Base-by-base conservation (phyloP, 1,140 invertebrate genomes). In the Atta cephalotes region DNA sequence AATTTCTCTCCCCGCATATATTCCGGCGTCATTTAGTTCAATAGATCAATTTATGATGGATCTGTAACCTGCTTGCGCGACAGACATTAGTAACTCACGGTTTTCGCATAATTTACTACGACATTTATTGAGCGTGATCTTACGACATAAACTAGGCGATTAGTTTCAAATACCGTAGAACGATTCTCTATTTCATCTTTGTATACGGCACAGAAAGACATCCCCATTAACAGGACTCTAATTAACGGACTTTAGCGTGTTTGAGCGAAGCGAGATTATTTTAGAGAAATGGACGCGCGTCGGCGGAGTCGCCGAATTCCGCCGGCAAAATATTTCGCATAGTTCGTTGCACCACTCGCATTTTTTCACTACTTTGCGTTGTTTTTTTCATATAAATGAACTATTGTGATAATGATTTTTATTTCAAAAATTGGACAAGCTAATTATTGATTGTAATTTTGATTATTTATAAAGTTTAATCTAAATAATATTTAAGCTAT, bases 91-190 rank as follows among this genome's bases (percentile, higher is more conserved):
- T 85, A 84, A 76, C 53, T 80, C 68, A 68, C 51, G 63, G 70
- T 76, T 45, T 76, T 49, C 66, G 21, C 87, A 89, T 82, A 76
- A 92, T 90, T 93, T 87, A 87, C 93, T 94, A 94, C 91, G 85
- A 94, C 92, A 95, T 89, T 93, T 94, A 94, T 94, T 95, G 92
- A 94, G 93, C 93, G 92, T 94, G 90, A 91, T 93, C 93, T 95
- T 94, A 95, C 90, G 89, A 94, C 90, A 88, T 94, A 94, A 87
- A 93, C 76, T 95, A 94, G 93, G 92, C 93, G 93, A 90, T 92
- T 92, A 92, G 90, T 92, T 86, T 89, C n/a, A 85, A 89, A 90
- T 89, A 87, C 80, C 63, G 58, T 51, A 51, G 14, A 62, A 35
- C 25, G 28, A 84, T 70, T 80, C 58, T 65, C n/a, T 16, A 76